phyloP scores from a whole-genome alignment of 2,888 invertebrate genomes.

The Dryobota labecula region DNA sequence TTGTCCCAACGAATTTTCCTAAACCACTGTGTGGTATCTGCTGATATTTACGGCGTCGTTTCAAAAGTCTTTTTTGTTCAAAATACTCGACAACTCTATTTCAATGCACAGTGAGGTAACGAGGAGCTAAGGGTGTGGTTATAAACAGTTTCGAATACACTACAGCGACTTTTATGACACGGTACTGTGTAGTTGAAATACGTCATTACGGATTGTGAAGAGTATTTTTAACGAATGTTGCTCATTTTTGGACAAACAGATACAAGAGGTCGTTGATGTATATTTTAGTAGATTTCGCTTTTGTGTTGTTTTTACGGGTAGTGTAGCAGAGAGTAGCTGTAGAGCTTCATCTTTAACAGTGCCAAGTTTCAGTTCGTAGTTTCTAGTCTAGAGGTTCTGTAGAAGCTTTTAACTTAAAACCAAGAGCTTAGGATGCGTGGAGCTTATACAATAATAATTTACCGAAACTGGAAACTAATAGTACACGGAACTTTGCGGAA shows the following conservation, averaged over 20 bases:
- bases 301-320: background rate
- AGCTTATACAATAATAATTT: constrained; percentile 3
- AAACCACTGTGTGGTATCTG: constrained; percentile 62
- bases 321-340: background rate
- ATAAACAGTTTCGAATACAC: constrained; percentile 65
- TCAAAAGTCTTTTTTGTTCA: constrained; percentile 66
- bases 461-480: background rate
- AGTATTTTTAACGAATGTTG: constrained; percentile 63
- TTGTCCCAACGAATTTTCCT: constrained; percentile 58
- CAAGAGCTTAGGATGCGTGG: background rate
- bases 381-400: background rate
- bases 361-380: background rate
- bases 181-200: constrained; percentile 47
- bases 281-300: constrained; percentile 22
- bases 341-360: background rate
- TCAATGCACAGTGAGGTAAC: constrained; percentile 76
- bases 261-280: constrained; percentile 32
- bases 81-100: constrained; percentile 70
- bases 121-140: constrained; percentile 71
- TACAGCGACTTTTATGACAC: constrained; percentile 40
- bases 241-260: constrained; percentile 54
- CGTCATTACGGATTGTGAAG: constrained; percentile 59
- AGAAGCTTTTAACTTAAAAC: constrained; percentile 5
- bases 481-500: background rate
- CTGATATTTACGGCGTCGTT: constrained; percentile 61